A percentile compares a stretch with the other conserved stretches of the same genome.
phyloP scores from a whole-genome alignment of 2,113 vertebrate genomes.

The Scomber scombrus region DNA sequence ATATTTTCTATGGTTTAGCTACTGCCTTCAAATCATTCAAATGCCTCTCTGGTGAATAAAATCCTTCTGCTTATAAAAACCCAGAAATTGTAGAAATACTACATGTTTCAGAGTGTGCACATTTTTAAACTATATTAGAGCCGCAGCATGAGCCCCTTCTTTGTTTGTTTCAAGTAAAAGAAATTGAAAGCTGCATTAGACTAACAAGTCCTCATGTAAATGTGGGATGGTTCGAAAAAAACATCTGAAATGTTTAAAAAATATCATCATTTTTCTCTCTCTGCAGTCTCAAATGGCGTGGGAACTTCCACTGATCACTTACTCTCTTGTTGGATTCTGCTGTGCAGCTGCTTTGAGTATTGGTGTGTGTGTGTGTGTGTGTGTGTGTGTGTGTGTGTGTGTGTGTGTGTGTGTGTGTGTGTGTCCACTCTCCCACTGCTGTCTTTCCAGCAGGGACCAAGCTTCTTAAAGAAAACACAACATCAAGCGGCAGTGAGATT shows the following conservation, averaged over 20 bases:
- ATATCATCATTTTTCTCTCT: not conserved
- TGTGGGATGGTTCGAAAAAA: conserved; percentile 21
- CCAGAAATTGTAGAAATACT: conserved; percentile 25
- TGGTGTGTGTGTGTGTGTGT: not conserved
- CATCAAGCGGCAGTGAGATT: conserved; percentile 50
- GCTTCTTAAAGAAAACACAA: conserved; percentile 71
- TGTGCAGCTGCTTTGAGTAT: conserved; percentile 38
- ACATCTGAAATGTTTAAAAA: conserved; percentile 12
- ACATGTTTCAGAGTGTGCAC: conserved; percentile 38
- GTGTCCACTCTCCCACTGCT: conserved; percentile 26
- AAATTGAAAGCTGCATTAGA: conserved; percentile 29
- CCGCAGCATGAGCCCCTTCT: conserved; percentile 34
- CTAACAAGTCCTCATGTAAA: not conserved
- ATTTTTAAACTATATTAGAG: conserved; percentile 7
- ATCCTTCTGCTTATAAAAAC: conserved; percentile 21
- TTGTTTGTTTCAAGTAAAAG: conserved; percentile 19
- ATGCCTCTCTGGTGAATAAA: conserved; percentile 44
- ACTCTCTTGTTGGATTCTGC: conserved; percentile 37
- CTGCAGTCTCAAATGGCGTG: conserved; percentile 34
- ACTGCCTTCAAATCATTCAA: conserved; percentile 33
- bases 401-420: conserved; percentile 23
- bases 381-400: no score
- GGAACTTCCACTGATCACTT: conserved; percentile 48
- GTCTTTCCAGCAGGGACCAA: conserved; percentile 58
- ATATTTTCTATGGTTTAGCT: conserved; percentile 26